Conservation (phyloP, 30 jellyfish, hydroid and myxozoan genomes). For the Cassiopea andromeda region DNA sequence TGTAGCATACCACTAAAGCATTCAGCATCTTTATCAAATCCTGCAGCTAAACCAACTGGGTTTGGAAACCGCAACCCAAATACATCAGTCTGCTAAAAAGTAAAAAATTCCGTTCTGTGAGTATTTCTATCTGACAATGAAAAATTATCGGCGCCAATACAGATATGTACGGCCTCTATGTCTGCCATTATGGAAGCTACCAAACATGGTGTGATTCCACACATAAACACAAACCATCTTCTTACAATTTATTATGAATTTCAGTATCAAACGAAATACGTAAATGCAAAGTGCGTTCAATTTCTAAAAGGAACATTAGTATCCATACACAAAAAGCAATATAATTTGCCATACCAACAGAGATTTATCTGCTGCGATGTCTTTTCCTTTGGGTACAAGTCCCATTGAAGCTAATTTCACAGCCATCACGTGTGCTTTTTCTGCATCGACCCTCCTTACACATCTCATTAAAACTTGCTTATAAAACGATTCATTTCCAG, state of each 20-base stretch:
- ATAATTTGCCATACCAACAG: constrained; percentile 54
- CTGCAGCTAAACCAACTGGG: constrained; percentile 99
- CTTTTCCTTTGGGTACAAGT: constrained; percentile 59
- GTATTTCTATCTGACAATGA: neutral
- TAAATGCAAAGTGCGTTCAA: too few species aligned
- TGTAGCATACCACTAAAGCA: constrained; percentile 87
- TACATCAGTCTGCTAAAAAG: constrained; percentile 61
- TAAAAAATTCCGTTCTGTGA: neutral
- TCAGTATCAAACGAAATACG: too few species aligned
- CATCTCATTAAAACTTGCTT: constrained; percentile 71
- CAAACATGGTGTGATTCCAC: too few species aligned
- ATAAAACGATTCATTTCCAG: constrained; percentile 85
- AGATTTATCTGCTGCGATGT: constrained; percentile 46
- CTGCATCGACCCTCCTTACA: constrained; percentile 82
- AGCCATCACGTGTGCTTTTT: constrained; percentile 86
- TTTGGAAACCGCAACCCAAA: constrained; percentile 72
- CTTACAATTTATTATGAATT: too few species aligned
- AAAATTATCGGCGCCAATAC: neutral
- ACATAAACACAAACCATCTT: too few species aligned
- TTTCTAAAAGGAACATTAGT: neutral
- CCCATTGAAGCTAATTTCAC: constrained; percentile 83
- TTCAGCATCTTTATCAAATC: constrained; percentile 95
- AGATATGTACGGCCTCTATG: too few species aligned
- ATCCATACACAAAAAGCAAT: neutral
- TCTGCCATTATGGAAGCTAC: too few species aligned